Base-by-base conservation (phyloP, 2,113 vertebrate species). In the Serranochromis macrocephalus region DNA sequence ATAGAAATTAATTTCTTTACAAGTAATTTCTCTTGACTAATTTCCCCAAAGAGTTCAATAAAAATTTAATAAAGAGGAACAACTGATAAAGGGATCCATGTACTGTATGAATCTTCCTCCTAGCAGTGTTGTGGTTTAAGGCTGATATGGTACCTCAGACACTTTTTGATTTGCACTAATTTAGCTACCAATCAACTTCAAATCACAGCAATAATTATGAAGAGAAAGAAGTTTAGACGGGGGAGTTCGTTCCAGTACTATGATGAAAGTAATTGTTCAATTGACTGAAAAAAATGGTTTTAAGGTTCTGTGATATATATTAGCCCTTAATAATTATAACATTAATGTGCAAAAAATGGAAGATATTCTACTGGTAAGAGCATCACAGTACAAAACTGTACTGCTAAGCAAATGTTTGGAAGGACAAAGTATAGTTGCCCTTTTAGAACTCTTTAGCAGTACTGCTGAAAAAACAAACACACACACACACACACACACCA, bases 31-130 rank as follows among this genome's bases (percentile, higher is more conserved):
- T 92, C 88, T 78, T 45, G 79, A 87, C 91, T 94, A 94, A 94
- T 95, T 96, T 96, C 94, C 93, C 94, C 83, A 85, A 6, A 91
- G 94, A 94, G 93, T 93, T 94, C 88, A 93, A 92, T 94, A 92
- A 90, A 92, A 94, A 88, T 92, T 89, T 89, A 94, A 94, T 92
- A 92, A 91, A 87, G 58, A 94, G 85, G 73, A 92, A 88, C 85
- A 92, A 90, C 93, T 94, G 94, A 94, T 95, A 93, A 94, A 90
- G 85, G 91, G 89, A 91, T 86, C 85, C 88, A 89, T 89, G 89
- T 91, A 92, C 88, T 88, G 87, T 91, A 91, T 87, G 87, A 90
- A 88, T 88, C 82, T 86, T 90, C 61, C 45, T 82, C 85, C 87
- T 82, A 89, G 38, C 75, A 86, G 75, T 58, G 86, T 90, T 89